Evolutionary conservation across 2,113 vertebrate genomes (phyloP).

Genomic region (Tapirus terrestris): DNA sequence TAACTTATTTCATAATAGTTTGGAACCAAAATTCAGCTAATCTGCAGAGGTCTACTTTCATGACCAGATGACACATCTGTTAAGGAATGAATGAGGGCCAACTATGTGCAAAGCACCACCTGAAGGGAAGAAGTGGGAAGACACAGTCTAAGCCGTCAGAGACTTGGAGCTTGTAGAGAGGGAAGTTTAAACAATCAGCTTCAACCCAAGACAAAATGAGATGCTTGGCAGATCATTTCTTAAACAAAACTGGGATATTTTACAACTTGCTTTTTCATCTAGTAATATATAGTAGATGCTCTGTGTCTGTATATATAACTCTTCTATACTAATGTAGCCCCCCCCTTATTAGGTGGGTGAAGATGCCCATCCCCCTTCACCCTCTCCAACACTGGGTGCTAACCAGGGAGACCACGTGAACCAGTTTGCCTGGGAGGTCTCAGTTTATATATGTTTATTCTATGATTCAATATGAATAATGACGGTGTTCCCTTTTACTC

Average conservation of each 20-base stretch:
- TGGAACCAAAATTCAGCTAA: not conserved
- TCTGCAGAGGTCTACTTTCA: not conserved
- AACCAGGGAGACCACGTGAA: not conserved
- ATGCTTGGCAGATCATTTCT: rapidly evolving
- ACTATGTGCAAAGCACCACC: not conserved
- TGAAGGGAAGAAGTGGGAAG: not conserved
- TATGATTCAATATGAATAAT: not conserved
- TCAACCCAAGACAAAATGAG: not conserved
- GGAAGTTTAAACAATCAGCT: not conserved
- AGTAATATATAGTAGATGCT: not conserved
- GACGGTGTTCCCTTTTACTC: not conserved
- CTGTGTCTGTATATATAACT: not conserved
- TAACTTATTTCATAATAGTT: not conserved
- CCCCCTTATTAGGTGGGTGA: not conserved
- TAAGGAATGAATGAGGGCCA: not conserved
- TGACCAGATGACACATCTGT: not conserved
- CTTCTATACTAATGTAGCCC: too few species aligned
- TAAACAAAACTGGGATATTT: not conserved
- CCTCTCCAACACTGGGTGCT: not conserved
- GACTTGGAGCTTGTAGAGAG: not conserved
- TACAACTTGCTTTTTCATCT: not conserved
- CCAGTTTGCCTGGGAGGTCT: not conserved
- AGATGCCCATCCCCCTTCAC: not conserved
- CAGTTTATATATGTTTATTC: not conserved
- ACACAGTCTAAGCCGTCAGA: too few species aligned